Percentiles rank a stretch among this genome's conserved stretches.
Evolutionary conservation across 2,797 vertebrate species (phyloP).

Genomic region (Pantherophis vulpinus): DNA sequence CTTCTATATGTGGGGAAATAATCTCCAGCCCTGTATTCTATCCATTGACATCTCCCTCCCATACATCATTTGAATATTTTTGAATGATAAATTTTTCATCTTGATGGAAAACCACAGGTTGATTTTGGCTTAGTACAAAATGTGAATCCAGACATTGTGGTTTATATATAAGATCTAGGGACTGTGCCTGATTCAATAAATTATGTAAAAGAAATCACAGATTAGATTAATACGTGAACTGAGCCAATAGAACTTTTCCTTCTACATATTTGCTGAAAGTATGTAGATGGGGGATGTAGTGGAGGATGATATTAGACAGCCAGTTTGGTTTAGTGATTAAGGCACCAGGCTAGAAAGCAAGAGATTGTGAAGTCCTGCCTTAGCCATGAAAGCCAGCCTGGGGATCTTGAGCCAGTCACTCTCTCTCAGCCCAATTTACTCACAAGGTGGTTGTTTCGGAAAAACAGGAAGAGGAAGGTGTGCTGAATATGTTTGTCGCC

Average conservation of each 20-base stretch:
- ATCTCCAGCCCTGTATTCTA: neutral
- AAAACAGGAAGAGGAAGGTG: too few relatives aligned
- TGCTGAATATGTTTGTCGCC: too few relatives aligned
- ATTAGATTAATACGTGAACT: neutral
- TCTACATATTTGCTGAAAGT: neutral
- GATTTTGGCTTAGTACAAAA: neutral
- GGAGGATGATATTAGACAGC: neutral
- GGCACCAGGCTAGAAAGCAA: too few relatives aligned
- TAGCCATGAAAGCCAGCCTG: too few relatives aligned
- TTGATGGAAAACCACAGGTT: neutral
- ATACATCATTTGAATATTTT: neutral
- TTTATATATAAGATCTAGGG: neutral
- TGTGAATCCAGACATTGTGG: neutral
- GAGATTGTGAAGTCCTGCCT: too few relatives aligned
- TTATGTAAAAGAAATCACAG: neutral
- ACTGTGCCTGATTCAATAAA: neutral
- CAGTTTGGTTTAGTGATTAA: too few relatives aligned
- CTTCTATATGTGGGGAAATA: neutral
- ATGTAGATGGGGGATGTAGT: neutral
- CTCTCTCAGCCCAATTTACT: too few relatives aligned
- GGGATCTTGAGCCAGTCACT: too few relatives aligned
- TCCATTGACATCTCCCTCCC: neutral
- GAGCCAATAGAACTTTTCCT: neutral
- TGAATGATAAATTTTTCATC: neutral
- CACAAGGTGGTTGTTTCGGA: too few relatives aligned